Conservation (phyloP, 64 coral and sea anemone genomes). For the Porites australiensis region DNA sequence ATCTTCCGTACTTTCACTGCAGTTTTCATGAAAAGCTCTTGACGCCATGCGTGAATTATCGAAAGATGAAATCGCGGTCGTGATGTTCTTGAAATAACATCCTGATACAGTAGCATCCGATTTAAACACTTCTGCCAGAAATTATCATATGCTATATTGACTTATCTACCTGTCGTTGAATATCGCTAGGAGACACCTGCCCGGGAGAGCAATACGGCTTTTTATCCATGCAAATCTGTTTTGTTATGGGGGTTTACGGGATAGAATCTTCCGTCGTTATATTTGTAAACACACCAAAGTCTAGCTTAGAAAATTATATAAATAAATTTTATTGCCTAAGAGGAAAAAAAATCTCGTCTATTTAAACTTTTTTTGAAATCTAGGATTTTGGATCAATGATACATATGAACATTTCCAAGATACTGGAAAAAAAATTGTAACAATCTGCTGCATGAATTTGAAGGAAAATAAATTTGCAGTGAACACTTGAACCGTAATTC, state of each 20-base stretch:
- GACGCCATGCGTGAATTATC: background rate
- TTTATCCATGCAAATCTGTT: conserved; percentile 15
- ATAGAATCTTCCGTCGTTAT: background rate
- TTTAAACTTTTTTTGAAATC: too few species aligned
- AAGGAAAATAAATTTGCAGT: background rate
- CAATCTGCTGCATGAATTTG: background rate
- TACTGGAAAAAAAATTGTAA: background rate
- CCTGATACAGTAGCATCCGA: background rate
- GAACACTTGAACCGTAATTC: background rate
- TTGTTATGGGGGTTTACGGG: background rate
- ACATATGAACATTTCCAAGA: background rate
- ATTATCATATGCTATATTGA: conserved; percentile 60
- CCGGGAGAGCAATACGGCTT: conserved; percentile 1
- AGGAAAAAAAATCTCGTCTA: too few species aligned
- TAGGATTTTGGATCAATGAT: too few species aligned
- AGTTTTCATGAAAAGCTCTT: background rate
- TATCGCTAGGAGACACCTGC: conserved; percentile 45
- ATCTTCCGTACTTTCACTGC: background rate
- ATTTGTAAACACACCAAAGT: background rate
- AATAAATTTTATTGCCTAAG: too few species aligned
- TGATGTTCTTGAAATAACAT: conserved; percentile 8
- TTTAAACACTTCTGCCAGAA: conserved; percentile 16
- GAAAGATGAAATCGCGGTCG: background rate
- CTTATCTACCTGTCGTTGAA: conserved; percentile 26
- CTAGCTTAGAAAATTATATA: background rate